Evolutionary conservation across 2,797 vertebrate genomes (phyloP).

Genomic region (Siniperca obscura): DNA sequence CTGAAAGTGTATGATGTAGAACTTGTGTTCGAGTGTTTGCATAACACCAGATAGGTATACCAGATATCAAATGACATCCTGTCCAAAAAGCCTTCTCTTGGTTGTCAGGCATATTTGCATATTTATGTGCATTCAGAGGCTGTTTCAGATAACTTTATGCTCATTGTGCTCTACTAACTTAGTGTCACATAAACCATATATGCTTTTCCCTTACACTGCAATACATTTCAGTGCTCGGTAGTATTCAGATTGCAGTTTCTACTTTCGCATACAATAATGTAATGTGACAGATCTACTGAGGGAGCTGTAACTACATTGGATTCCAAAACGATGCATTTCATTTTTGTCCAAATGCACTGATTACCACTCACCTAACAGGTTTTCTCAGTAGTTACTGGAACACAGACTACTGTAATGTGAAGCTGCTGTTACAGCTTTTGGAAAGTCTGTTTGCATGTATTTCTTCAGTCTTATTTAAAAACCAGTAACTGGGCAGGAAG

Average conservation of each 20-base stretch:
- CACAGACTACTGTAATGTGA: not conserved
- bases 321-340: constrained; percentile 12
- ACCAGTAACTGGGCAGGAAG: constrained; percentile 36
- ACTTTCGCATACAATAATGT: not conserved
- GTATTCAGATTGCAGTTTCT: not conserved
- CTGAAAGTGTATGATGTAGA: constrained; percentile 5
- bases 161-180: not conserved
- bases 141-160: not conserved
- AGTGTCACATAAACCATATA: not conserved
- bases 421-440: constrained; percentile 24
- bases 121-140: not conserved
- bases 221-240: not conserved
- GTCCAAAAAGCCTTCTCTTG: not conserved
- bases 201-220: not conserved
- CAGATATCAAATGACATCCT: constrained; percentile 12
- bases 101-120: constrained; percentile 17
- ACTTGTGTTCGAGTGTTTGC: constrained; percentile 22
- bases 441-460: not conserved
- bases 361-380: constrained; percentile 15
- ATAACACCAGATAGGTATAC: not conserved
- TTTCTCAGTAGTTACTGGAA: constrained; percentile 9
- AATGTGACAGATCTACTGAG: not conserved
- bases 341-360: constrained; percentile 5
- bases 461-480: constrained; percentile 30
- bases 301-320: not conserved